phyloP scores from a whole-genome alignment of 2,888 invertebrate genomes.

The Lingula anatina region DNA sequence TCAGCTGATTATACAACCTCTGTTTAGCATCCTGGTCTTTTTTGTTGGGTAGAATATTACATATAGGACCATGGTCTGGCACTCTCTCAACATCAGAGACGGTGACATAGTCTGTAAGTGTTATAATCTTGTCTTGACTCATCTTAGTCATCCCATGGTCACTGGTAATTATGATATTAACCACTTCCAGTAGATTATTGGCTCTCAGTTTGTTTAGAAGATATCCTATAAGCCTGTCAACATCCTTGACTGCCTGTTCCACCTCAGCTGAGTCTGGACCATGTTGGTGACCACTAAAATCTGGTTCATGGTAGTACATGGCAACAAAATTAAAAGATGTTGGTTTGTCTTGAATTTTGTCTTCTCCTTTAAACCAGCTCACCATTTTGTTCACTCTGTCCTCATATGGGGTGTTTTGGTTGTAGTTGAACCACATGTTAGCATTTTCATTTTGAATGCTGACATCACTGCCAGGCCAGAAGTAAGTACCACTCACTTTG shows the following conservation, averaged over 20 bases:
- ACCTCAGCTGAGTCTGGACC: no score
- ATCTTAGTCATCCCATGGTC: slow-evolving; percentile 42
- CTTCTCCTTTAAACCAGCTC: slow-evolving; percentile 32
- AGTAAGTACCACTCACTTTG: slow-evolving; percentile 47
- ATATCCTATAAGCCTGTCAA: no score
- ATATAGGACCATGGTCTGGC: slow-evolving; percentile 15
- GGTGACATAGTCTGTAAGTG: slow-evolving; percentile 14
- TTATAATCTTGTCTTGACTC: no score
- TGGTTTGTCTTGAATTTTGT: no score
- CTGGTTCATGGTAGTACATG: no score
- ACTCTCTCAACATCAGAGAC: slow-evolving; percentile 12
- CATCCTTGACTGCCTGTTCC: no score
- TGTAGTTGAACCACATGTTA: slow-evolving; percentile 43
- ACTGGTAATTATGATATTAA: slow-evolving; percentile 33
- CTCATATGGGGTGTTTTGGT: slow-evolving; percentile 54
- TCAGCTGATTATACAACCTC: slow-evolving; percentile 21
- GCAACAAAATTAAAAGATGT: no score
- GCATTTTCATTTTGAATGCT: slow-evolving; percentile 54
- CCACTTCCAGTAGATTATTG: slow-evolving; percentile 16
- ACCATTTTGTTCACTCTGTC: slow-evolving; percentile 60
- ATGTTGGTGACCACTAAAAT: no score
- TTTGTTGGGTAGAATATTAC: slow-evolving; percentile 16
- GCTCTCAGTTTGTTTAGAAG: no score
- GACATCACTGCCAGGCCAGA: slow-evolving; percentile 66
- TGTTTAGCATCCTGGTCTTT: slow-evolving; percentile 12